Evolutionary conservation across 2,888 invertebrate genomes (phyloP).

Genomic region (Andricus quercusramuli): DNA sequence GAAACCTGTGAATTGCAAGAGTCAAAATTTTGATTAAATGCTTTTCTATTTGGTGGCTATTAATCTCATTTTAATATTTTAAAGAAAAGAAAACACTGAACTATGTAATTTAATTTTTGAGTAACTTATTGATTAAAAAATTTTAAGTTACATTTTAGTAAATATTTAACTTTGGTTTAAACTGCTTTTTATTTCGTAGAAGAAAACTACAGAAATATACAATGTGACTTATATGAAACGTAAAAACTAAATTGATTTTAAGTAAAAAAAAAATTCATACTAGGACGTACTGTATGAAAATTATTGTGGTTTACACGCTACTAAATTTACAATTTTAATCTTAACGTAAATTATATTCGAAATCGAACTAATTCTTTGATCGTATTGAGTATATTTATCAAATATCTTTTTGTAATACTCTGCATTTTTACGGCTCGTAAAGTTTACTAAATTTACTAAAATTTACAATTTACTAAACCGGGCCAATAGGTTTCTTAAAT

Average conservation of each 20-base stretch:
- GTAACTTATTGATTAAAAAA: no score
- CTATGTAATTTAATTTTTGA: no score
- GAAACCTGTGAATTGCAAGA: no score
- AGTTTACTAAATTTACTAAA: no score
- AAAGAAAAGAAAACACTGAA: no score
- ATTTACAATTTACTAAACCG: background rate
- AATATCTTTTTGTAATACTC: background rate
- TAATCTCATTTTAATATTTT: no score
- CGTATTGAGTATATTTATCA: background rate
- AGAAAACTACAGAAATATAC: constrained; percentile 17
- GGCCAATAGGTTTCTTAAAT: background rate
- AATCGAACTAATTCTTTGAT: background rate
- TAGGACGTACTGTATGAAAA: constrained; percentile 7
- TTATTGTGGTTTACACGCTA: background rate
- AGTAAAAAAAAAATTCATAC: background rate
- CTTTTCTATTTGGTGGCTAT: no score
- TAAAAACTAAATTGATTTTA: background rate
- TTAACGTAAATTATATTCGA: background rate
- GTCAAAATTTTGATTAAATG: no score
- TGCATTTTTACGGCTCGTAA: background rate
- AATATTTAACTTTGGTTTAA: no score
- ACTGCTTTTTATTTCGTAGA: constrained; percentile 4
- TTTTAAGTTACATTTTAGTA: no score
- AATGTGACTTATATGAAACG: background rate
- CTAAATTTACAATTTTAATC: background rate